A percentile compares a stretch with the other conserved stretches of the same genome.
phyloP scores from a whole-genome alignment of 2,797 vertebrate genomes.

The Cryptoblepharus egeriae region DNA sequence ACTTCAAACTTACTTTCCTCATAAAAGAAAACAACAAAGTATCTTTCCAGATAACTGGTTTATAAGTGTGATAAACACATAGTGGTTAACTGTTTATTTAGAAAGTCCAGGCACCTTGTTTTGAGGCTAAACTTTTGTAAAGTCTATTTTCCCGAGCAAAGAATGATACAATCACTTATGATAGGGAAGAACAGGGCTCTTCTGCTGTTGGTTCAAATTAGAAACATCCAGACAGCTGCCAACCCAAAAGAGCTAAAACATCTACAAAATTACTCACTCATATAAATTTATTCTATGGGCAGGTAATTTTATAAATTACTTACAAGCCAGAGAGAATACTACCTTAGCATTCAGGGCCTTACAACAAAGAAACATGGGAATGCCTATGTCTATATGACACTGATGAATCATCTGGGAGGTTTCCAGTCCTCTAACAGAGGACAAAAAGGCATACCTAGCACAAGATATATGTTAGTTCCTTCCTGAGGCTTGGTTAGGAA shows the following conservation, averaged over 20 bases:
- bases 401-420: background rate
- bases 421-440: background rate
- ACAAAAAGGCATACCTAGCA: background rate
- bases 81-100: background rate
- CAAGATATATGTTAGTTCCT: background rate
- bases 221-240: too few relatives aligned
- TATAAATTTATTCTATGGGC: too few relatives aligned
- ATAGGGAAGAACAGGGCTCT: background rate
- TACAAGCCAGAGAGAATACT: background rate
- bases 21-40: background rate
- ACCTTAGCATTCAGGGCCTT: background rate
- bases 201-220: background rate
- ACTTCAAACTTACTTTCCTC: conserved; percentile 29
- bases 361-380: background rate
- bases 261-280: background rate
- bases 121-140: background rate
- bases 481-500: background rate
- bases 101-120: background rate
- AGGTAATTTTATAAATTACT: background rate
- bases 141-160: background rate
- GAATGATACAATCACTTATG: background rate
- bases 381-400: background rate
- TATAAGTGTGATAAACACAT: background rate
- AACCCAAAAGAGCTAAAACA: background rate
- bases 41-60: conserved; percentile 5